These are phyloP conservation scores for Hipposideros armiger DNA, from an alignment of 2,113 vertebrate genomes.

Conservation along the genomic window DNA sequence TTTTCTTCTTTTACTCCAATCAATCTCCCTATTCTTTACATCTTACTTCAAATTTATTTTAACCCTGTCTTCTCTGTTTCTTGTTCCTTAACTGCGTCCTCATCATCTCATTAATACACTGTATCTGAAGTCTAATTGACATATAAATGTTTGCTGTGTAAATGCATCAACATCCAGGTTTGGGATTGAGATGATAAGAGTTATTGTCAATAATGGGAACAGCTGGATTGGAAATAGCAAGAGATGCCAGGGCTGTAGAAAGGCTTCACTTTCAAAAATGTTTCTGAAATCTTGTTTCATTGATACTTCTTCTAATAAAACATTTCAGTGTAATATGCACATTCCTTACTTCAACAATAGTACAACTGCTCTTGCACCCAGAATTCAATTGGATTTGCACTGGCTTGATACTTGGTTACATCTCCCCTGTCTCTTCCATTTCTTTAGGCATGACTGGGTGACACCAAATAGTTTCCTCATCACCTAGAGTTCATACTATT, in stretches of 20 bases:
- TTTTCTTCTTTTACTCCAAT: background rate
- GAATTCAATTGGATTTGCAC: background rate
- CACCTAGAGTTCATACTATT: background rate
- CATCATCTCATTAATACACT: background rate
- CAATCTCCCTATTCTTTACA: background rate
- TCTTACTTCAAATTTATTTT: background rate
- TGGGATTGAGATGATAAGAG: background rate
- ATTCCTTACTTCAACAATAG: background rate
- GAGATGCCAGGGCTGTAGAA: background rate
- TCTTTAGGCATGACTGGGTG: background rate
- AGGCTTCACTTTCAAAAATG: background rate
- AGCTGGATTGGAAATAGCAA: background rate
- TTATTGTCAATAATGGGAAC: background rate
- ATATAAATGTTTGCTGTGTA: background rate
- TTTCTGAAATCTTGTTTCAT: background rate
- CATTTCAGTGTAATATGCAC: background rate
- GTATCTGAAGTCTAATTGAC: background rate
- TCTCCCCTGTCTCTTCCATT: background rate
- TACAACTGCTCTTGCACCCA: background rate
- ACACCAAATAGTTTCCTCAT: background rate
- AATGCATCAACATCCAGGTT: background rate
- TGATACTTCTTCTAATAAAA: constrained; percentile 16
- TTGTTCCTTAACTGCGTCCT: background rate
- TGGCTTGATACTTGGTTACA: background rate
- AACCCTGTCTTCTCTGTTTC: background rate